Evolutionary conservation across 2,888 invertebrate species (phyloP), one percentile per base, ranked within the genome.

Genomic region (Brachyptera putata): DNA sequence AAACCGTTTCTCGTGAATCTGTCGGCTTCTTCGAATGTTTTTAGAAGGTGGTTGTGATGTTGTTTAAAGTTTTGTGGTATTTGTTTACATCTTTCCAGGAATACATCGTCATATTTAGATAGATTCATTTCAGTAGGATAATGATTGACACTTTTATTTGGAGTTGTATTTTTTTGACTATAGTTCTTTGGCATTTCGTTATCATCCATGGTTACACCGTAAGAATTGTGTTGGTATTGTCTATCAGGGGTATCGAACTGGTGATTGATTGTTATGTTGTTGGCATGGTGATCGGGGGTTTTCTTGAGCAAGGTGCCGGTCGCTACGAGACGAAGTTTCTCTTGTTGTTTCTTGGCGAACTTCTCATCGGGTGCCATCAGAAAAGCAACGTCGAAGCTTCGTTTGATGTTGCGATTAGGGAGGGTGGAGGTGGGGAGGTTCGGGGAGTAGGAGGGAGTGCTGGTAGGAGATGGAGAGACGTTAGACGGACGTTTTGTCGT

Each of bases 321-420:
- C 16, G 69, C 67, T 1, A 70, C 66, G 25, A 72, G 56, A 16
- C 71, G 63, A 16, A 72, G 56, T 65, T 80, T 76, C 63, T 82
- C 82, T 25, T 61, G 56, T 65, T 80, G 81, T 67, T 84, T 84
- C 49, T 84, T 81, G 57, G 86, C 85, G 49, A 88, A 74, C 69
- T 89, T 88, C 64, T 91, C 91, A 71, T 92, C 91, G 1, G 91
- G 91, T 73, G 90, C 86, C 81, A 93, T 91, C 24, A 94, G 76
- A 69, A 94, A 94, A 0, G 93, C 93, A 9, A 94, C 93, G 72
- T 94, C 93, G 71, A 94, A 94, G 0, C 91, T 89, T 14, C 94
- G 78, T 70, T 94, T 94, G 58, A 64, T 56, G 21, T 43, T 58
- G n/a, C 74, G 66, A 37, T 67, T 79, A 66, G 74, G 80, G 58